Evolutionary conservation across 2,113 vertebrate species (phyloP).

Genomic region (Pavo muticus): DNA sequence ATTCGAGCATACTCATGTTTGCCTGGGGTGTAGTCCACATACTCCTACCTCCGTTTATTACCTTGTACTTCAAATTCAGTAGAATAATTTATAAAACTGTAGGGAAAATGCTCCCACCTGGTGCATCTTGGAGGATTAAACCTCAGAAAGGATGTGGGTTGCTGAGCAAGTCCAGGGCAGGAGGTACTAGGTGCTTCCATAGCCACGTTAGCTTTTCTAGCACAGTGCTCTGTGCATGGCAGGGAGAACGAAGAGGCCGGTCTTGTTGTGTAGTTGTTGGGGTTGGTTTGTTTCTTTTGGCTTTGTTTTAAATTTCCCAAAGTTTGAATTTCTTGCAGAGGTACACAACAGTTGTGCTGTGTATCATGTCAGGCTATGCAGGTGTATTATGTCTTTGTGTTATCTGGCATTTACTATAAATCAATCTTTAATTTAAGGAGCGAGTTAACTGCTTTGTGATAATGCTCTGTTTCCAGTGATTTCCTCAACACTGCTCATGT

Average conservation of each 20-base stretch:
- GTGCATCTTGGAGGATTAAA: slow-evolving; percentile 26
- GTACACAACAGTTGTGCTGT: neutral
- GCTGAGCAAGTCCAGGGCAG: neutral
- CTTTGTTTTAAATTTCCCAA: neutral
- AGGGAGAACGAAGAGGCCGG: no score
- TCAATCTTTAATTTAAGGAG: neutral
- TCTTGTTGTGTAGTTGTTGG: neutral
- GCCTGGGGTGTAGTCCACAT: neutral
- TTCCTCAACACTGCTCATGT: neutral
- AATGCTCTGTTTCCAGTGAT: neutral
- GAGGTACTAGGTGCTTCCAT: neutral
- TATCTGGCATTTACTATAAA: neutral
- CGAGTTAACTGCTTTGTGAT: neutral
- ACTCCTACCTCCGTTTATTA: slow-evolving; percentile 2
- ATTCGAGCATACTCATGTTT: neutral
- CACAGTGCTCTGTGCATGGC: neutral
- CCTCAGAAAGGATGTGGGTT: neutral
- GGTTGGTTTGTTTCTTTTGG: neutral
- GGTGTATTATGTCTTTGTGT: neutral
- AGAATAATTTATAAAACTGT: slow-evolving; percentile 30
- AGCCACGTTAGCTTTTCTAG: neutral
- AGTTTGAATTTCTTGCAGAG: neutral
- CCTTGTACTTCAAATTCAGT: neutral
- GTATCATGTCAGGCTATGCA: neutral
- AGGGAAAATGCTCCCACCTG: slow-evolving; percentile 35